Conservation (phyloP, 2,888 invertebrate species). For the Acanthococcus lagerstroemiae region DNA sequence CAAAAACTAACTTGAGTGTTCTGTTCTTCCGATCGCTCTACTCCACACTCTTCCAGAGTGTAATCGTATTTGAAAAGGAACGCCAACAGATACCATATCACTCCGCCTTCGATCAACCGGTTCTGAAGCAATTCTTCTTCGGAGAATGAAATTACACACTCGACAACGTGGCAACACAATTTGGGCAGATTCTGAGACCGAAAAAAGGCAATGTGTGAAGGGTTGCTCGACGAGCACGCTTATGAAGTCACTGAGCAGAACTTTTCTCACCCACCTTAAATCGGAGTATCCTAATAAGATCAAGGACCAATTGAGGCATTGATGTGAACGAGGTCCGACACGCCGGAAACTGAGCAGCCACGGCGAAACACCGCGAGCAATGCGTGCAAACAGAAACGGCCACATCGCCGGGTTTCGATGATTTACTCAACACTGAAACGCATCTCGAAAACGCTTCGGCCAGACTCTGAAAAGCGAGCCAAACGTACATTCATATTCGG, state of each 20-base stretch:
- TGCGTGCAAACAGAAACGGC: conserved; percentile 77
- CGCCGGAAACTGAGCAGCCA: conserved; percentile 84
- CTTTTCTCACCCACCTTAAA: conserved; percentile 54
- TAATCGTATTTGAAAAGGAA: conserved; percentile 92
- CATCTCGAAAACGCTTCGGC: conserved; percentile 89
- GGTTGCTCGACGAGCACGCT: neutral
- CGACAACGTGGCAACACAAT: conserved; percentile 76
- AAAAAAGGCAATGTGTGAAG: too few relatives aligned
- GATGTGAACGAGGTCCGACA: conserved; percentile 81
- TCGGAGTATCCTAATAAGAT: conserved; percentile 74
- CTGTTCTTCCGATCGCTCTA: conserved; percentile 68
- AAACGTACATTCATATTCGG: too few relatives aligned
- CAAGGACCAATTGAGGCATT: conserved; percentile 75
- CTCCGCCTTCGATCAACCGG: conserved; percentile 72
- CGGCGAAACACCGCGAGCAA: conserved; percentile 87
- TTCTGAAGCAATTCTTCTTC: conserved; percentile 78
- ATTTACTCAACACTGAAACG: conserved; percentile 74
- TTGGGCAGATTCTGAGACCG: conserved; percentile 62
- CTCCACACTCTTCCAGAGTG: conserved; percentile 92
- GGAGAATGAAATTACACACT: conserved; percentile 78
- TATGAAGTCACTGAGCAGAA: conserved; percentile 9
- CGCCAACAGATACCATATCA: conserved; percentile 80
- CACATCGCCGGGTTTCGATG: conserved; percentile 65
- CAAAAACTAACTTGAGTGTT: conserved; percentile 60
- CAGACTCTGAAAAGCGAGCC: conserved; percentile 48